Percentiles rank a stretch among this genome's conserved stretches.
phyloP scores from a whole-genome alignment of 2,797 vertebrate genomes.

The Chiroxiphia lanceolata region DNA sequence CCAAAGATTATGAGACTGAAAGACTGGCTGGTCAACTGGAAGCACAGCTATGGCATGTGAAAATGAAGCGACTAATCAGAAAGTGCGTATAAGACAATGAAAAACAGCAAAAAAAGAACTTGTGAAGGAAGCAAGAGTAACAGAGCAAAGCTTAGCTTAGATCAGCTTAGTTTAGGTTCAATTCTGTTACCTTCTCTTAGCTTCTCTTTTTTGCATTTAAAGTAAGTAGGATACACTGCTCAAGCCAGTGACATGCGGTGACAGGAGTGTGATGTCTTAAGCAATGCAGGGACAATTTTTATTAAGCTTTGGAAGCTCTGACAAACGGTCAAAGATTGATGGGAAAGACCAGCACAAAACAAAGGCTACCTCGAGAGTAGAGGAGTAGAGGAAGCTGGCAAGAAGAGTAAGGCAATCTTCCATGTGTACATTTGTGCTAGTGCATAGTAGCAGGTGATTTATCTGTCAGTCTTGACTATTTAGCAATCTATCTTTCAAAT shows the following conservation, averaged over 20 bases:
- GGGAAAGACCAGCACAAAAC: neutral
- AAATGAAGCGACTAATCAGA: neutral
- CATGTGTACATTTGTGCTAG: neutral
- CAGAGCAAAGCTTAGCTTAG: neutral
- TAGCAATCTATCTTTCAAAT: neutral
- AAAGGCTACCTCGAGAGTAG: neutral
- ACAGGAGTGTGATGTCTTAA: neutral
- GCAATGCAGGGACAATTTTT: neutral
- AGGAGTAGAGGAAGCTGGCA: neutral
- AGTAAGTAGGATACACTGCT: neutral
- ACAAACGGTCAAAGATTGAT: neutral
- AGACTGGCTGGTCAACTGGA: neutral
- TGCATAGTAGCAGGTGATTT: neutral
- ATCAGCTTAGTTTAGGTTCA: neutral
- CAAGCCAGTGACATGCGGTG: rapidly evolving
- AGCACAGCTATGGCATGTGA: neutral
- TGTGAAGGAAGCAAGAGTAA: neutral
- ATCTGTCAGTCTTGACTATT: neutral
- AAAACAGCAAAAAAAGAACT: neutral
- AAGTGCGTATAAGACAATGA: neutral
- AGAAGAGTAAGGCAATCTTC: neutral
- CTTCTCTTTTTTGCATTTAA: neutral
- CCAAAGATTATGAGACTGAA: neutral
- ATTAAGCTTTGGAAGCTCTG: neutral
- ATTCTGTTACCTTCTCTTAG: neutral